Conservation (phyloP, 2,888 invertebrate genomes). For the Sturmia bella region DNA sequence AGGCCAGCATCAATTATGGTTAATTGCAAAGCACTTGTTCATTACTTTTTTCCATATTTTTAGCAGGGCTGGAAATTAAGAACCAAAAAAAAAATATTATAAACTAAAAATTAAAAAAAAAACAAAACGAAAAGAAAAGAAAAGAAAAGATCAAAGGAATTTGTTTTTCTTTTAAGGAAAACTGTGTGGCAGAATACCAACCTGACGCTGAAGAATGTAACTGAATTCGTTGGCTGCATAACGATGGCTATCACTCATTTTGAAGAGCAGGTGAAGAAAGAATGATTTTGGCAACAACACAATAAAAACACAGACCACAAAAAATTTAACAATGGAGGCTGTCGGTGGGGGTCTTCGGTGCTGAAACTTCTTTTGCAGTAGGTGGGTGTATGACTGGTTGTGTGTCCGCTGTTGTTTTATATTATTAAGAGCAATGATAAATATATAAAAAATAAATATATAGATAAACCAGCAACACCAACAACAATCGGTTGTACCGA, state of each 20-base stretch:
- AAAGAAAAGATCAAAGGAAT: not conserved
- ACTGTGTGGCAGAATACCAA: constrained; percentile 71
- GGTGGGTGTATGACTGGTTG: not conserved
- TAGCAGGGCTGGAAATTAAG: too few species aligned
- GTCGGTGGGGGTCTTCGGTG: constrained; percentile 8
- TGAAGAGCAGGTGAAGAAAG: constrained; percentile 21
- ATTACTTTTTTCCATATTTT: not conserved
- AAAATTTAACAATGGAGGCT: not conserved
- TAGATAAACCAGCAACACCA: constrained; percentile 10
- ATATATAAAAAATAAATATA: constrained; percentile 16
- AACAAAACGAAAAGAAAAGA: not conserved
- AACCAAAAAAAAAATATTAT: not conserved
- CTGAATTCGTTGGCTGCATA: constrained; percentile 82
- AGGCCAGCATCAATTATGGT: not conserved
- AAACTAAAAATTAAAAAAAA: not conserved
- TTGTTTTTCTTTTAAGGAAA: too few species aligned
- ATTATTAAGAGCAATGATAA: constrained; percentile 3
- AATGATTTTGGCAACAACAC: not conserved
- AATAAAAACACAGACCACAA: constrained; percentile 4
- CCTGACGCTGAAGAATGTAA: constrained; percentile 82
- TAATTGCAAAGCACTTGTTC: constrained; percentile 21
- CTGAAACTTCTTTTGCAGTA: not conserved
- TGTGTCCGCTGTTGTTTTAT: not conserved
- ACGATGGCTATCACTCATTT: constrained; percentile 80
- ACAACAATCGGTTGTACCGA: constrained; percentile 8